phyloP scores from a whole-genome alignment of 2,797 vertebrate genomes.

The Lutjanus argentimaculatus region DNA sequence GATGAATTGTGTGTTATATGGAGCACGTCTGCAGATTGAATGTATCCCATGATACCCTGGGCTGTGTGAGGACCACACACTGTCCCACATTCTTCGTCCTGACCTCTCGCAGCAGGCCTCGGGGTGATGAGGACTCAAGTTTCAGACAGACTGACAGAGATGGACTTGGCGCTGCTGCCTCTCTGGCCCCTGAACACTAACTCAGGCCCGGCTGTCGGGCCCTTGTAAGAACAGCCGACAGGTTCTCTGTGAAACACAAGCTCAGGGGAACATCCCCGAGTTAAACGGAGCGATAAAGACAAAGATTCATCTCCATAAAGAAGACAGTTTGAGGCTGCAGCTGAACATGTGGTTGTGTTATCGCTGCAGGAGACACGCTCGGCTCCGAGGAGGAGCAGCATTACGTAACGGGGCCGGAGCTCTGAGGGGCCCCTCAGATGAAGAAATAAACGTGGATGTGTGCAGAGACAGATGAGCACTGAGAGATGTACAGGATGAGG shows the following conservation, averaged over 20 bases:
- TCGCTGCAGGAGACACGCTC: conserved; percentile 11
- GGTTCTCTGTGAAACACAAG: background rate
- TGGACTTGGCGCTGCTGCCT: background rate
- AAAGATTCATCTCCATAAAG: conserved; percentile 4
- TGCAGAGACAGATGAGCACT: conserved; percentile 6
- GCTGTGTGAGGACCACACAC: conserved; percentile 13
- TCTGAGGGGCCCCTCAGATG: conserved; percentile 34
- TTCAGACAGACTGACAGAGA: conserved; percentile 1
- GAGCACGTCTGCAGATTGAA: background rate
- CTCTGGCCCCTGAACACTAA: too few relatives aligned
- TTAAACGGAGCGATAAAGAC: background rate
- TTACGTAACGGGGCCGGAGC: conserved; percentile 51
- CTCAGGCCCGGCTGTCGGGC: background rate
- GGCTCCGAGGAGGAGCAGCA: background rate
- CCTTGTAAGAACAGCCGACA: background rate
- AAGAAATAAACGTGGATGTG: conserved; percentile 51
- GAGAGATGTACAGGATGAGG: conserved; percentile 3
- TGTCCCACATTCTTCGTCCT: conserved; percentile 18
- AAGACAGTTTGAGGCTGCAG: conserved; percentile 2
- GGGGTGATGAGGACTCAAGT: background rate
- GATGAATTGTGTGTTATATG: too few relatives aligned
- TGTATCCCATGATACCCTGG: too few relatives aligned
- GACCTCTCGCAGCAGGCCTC: conserved; percentile 21
- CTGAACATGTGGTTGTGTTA: conserved; percentile 22
- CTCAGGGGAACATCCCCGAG: background rate